Evolutionary conservation across 1,140 invertebrate species (phyloP).

Genomic region (Trichonephila clavipes): DNA sequence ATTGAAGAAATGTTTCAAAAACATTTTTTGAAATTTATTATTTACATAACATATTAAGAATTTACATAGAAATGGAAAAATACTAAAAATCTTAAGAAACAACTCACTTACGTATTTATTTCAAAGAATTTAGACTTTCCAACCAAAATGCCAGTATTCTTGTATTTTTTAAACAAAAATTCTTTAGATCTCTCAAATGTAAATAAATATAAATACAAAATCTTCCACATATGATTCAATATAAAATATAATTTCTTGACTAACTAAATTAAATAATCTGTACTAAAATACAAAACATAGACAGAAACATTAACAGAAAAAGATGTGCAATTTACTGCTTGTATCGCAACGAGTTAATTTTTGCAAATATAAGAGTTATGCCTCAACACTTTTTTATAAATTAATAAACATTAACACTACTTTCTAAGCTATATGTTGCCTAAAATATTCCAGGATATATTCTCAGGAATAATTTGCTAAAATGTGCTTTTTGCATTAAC

Average conservation of each 20-base stretch:
- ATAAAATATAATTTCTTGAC: neutral
- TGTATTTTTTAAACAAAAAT: neutral
- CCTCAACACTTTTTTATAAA: neutral
- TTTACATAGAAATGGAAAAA: neutral
- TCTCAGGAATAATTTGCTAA: neutral
- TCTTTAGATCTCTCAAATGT: neutral
- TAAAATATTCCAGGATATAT: neutral
- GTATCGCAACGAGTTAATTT: neutral
- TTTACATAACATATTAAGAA: neutral
- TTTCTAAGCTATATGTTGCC: neutral
- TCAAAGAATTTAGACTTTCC: neutral
- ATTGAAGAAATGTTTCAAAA: too few species aligned
- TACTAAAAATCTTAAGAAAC: neutral
- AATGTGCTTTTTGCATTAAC: neutral
- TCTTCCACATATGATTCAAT: neutral
- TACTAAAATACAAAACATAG: neutral
- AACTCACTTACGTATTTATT: neutral
- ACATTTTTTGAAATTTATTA: too few species aligned
- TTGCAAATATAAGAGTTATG: neutral
- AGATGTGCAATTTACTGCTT: neutral
- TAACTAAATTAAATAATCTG: neutral
- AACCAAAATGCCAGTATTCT: neutral
- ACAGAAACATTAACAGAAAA: neutral
- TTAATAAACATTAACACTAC: neutral
- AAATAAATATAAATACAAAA: slow-evolving; percentile 11